Conservation (phyloP, 2,113 vertebrate genomes). For the Thunnus thynnus region DNA sequence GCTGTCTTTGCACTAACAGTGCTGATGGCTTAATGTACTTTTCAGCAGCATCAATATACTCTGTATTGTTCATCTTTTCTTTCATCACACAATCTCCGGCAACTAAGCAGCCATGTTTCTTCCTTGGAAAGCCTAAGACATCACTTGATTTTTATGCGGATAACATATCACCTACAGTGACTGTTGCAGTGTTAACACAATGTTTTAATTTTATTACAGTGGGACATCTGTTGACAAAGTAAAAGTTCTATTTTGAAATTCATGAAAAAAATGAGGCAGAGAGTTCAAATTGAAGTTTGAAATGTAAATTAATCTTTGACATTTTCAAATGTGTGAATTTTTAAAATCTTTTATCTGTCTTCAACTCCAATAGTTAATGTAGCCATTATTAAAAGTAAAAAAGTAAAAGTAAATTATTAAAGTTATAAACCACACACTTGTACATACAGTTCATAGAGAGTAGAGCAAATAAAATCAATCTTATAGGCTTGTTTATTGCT, state of each 20-base stretch:
- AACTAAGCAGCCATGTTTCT: neutral
- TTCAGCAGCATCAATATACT: slow-evolving; percentile 3
- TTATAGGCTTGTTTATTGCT: neutral
- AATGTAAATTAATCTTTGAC: neutral
- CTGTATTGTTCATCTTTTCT: slow-evolving; percentile 1
- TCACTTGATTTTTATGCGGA: neutral
- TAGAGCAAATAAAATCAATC: neutral
- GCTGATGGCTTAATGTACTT: slow-evolving; percentile 26
- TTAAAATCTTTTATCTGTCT: neutral
- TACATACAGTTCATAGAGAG: neutral
- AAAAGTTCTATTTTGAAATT: neutral
- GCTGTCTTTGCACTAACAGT: neutral
- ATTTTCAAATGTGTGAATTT: neutral
- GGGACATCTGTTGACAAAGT: slow-evolving; percentile 16
- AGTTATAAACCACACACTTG: neutral
- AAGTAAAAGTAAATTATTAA: no score
- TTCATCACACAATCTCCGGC: neutral
- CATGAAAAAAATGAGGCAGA: neutral
- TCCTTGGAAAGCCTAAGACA: neutral
- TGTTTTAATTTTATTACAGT: slow-evolving; percentile 24
- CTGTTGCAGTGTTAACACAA: neutral
- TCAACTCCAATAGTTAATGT: neutral
- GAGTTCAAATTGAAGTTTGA: neutral
- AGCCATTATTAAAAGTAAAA: no score
- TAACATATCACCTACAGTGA: neutral